Evolutionary conservation across 2,888 invertebrate species (phyloP), one percentile per base, ranked within the genome.

Genomic region (Nemurella pictetii): DNA sequence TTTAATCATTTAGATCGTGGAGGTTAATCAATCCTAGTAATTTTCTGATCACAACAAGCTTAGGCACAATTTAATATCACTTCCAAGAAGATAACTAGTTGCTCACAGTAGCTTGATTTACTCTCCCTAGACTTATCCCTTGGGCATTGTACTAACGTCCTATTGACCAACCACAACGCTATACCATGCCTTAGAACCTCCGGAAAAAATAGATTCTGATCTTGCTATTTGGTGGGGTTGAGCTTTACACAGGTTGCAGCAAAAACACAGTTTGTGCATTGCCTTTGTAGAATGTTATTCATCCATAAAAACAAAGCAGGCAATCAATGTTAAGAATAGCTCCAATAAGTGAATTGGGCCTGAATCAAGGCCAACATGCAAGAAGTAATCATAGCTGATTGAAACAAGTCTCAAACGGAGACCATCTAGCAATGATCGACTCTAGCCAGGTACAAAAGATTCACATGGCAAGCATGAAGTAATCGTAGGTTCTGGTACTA

Each of bases 401-500:
- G n/a, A n/a, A n/a, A n/a, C n/a, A n/a, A n/a, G n/a, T n/a, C n/a
- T n/a, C n/a, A n/a, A 12, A 55, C 15, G 55, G 1, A 55, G 15
- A 55, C 55, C 55, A 55, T 7, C 20, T 55, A 55, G 55, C 9
- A 55, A 55, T 2, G 55, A 55, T 55, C 55, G 55, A 1, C 3
- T 55, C 9, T 20, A n/a, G 15, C 55, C 4, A 32, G 9, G 9
- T 4, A 26, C 27, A 20, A 80, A 30, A 80, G 80, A 80, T 80
- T 80, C 35, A 80, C 36, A 35, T 80, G 26, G 36, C 80, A 80
- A 30, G 80, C 80, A 80, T 80, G 80, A 35, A 7, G 80, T 80
- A 35, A 12, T 20, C 2, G 0, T 78, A 78, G 78, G 75, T 29
- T 78, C 15, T 29, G 29, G 28, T 28, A 30, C n/a, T 5, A 78